A percentile compares a stretch with the other conserved stretches of the same genome.
phyloP scores from a whole-genome alignment of 2,113 vertebrate genomes.

The Chaetorhynchus papuensis region DNA sequence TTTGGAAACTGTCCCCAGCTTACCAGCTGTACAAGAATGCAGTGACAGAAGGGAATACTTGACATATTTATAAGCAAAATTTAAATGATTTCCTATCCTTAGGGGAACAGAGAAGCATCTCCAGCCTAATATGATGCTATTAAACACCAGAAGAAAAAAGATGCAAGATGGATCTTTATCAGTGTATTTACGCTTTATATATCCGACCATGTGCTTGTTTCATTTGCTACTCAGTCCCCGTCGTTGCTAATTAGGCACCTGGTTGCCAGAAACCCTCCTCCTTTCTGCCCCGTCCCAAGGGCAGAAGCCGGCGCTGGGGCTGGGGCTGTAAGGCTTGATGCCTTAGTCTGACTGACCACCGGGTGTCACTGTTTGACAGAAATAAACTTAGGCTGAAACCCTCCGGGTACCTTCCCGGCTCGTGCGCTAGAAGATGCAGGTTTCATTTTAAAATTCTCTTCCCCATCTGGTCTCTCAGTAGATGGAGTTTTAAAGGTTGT shows the following conservation, averaged over 20 bases:
- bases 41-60: constrained; percentile 64
- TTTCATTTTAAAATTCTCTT: background rate
- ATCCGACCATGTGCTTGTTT: accelerated
- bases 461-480: background rate
- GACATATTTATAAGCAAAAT: constrained; percentile 63
- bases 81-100: constrained; percentile 53
- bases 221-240: background rate
- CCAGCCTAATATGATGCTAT: background rate
- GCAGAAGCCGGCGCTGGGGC: background rate
- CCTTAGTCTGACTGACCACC: background rate
- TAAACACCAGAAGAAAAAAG: background rate
- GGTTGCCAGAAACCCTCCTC: background rate
- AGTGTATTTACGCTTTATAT: background rate
- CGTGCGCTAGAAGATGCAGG: background rate
- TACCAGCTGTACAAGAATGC: constrained; percentile 61
- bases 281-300: background rate
- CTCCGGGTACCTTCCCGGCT: accelerated
- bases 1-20: constrained; percentile 47
- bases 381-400: background rate
- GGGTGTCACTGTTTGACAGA: constrained; percentile 37
- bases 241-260: background rate
- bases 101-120: constrained; percentile 18
- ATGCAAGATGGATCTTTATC: background rate
- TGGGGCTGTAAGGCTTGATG: accelerated
- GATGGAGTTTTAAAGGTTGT: background rate